phyloP scores from a whole-genome alignment of 2,113 vertebrate genomes.

The Brachirus orientalis region DNA sequence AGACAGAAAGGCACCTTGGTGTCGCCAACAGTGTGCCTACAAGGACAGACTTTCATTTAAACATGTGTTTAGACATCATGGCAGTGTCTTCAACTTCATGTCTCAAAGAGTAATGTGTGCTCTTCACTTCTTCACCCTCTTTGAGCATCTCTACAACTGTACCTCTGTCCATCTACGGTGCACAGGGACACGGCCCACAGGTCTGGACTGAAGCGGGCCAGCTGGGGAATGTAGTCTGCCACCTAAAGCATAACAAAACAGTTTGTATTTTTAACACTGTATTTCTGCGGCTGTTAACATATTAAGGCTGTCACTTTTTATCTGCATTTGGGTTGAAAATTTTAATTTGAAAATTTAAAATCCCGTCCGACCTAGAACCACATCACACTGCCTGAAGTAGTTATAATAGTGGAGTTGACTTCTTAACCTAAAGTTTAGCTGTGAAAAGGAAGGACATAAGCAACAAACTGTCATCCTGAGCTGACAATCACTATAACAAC shows the following conservation, averaged over 20 bases:
- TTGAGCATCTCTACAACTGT: background rate
- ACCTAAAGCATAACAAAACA: slow-evolving; percentile 83
- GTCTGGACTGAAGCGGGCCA: slow-evolving; percentile 97
- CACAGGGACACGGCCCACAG: slow-evolving; percentile 96
- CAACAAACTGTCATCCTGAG: too few species aligned
- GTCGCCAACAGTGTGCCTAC: slow-evolving; percentile 94
- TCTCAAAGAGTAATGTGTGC: background rate
- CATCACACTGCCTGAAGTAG: too few species aligned
- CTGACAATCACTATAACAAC: too few species aligned
- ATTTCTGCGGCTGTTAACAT: background rate
- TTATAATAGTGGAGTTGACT: too few species aligned
- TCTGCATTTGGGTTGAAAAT: too few species aligned
- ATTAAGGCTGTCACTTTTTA: background rate
- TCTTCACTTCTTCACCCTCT: background rate
- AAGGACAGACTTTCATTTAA: background rate
- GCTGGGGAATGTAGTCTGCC: slow-evolving; percentile 98
- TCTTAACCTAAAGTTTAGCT: too few species aligned
- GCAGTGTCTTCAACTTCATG: too few species aligned
- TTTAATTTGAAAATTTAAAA: too few species aligned
- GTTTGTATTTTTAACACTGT: background rate
- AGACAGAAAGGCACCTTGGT: slow-evolving; percentile 99
- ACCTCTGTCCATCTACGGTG: slow-evolving; percentile 98
- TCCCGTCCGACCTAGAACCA: too few species aligned
- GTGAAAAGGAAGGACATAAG: too few species aligned
- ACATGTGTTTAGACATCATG: background rate